Evolutionary conservation across 2,888 invertebrate genomes (phyloP), one percentile per base, ranked within the genome.

Genomic region (Apoda limacodes): DNA sequence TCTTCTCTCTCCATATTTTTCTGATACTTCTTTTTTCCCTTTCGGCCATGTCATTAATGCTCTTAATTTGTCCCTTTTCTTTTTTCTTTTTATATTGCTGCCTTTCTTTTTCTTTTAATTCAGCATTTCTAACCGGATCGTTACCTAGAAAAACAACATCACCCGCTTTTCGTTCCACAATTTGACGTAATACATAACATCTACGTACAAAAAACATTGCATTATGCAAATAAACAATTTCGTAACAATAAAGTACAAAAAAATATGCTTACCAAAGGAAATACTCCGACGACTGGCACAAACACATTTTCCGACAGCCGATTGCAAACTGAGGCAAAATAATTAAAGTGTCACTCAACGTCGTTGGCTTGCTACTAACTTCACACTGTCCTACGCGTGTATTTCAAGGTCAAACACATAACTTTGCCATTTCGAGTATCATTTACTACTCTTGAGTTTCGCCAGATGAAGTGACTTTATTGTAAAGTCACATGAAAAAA

Each of bases 1-100:
- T n/a, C n/a, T n/a, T n/a, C 29, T 35, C 32, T 30, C 36, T 41
- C 39, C 39, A 43, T 37, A 24, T 34, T 39, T 37, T 43, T 34
- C 28, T 43, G 19, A 32, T 13, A 21, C 25, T 28, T 29, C 35
- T 37, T 34, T 39, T 27, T 33, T 39, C 40, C 25, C 35, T 35
- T 34, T 31, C 26, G 30, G 31, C 37, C 39, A 39, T 42, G 33
- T 41, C 36, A 9, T 24, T 23, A 17, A 39, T 21, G 12, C 25
- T 24, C 23, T 31, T 39, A 28, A 27, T 29, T 33, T 34, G 31
- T 12, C 36, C 36, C 25, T 41, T 39, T 28, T 30, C 26, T 13
- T 31, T 39, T 28, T 26, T 35, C 6, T 35, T 27, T 27, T 32
- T 21, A 32, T 34, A 32, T 39, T 24, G 9, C 32, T 26, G 37